These are phyloP conservation scores for Gastracanthus pulcherrimus DNA, from an alignment of 2,888 invertebrate genomes.

Conservation along the genomic window DNA sequence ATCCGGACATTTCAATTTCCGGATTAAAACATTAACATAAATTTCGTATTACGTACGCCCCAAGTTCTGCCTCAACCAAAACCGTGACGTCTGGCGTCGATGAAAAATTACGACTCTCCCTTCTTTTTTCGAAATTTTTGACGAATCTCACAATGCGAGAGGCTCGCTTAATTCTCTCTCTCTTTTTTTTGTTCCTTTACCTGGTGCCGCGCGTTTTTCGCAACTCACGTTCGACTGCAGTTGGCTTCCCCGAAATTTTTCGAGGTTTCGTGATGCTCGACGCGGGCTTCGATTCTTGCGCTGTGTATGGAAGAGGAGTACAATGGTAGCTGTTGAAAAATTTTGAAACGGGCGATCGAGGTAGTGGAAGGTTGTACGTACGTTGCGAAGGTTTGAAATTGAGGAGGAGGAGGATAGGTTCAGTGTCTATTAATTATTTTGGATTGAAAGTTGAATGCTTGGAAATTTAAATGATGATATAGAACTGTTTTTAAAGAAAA, in stretches of 20 bases:
- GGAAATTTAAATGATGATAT: no score
- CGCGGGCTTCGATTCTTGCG: not conserved
- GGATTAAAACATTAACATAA: slow-evolving; percentile 73
- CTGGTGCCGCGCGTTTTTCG: slow-evolving; percentile 62
- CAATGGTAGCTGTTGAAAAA: slow-evolving; percentile 35
- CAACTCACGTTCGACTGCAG: slow-evolving; percentile 65
- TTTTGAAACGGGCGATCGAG: slow-evolving; percentile 6
- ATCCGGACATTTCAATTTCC: slow-evolving; percentile 55
- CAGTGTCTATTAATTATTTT: no score
- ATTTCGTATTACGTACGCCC: slow-evolving; percentile 64
- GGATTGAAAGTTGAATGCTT: no score
- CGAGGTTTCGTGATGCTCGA: not conserved
- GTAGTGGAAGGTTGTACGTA: not conserved
- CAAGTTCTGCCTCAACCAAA: not conserved
- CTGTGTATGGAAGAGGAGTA: not conserved
- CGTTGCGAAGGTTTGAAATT: not conserved
- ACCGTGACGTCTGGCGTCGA: no score
- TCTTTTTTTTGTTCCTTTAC: slow-evolving; percentile 61
- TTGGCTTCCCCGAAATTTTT: slow-evolving; percentile 24
- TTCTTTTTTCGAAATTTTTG: slow-evolving; percentile 47
- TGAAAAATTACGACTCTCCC: slow-evolving; percentile 70
- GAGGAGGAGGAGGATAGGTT: no score
- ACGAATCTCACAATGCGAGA: no score
- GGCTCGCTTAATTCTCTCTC: slow-evolving; percentile 49
- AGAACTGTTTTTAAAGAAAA: no score